Percentiles rank a stretch among this genome's conserved stretches.
These are phyloP conservation scores for Hetaerina titia DNA, from an alignment of 2,888 invertebrate species.

Conservation along the genomic window DNA sequence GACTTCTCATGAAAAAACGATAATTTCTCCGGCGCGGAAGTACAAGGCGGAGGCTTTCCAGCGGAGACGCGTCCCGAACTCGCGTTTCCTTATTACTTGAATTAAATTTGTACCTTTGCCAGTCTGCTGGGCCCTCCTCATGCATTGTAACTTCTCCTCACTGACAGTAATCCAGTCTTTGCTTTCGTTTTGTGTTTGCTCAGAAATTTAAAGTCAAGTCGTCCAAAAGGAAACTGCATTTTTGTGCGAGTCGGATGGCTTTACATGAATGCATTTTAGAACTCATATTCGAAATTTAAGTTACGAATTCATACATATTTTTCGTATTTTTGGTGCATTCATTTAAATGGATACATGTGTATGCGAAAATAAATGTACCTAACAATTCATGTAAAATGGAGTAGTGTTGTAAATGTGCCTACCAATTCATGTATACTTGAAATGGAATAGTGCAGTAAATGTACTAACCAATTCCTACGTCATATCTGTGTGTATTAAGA, in stretches of 20 bases:
- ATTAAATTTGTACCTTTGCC: conserved; percentile 1
- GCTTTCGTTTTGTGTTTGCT: not conserved
- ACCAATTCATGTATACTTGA: too few relatives aligned
- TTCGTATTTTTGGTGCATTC: too few relatives aligned
- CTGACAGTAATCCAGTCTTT: not conserved
- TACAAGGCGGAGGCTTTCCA: not conserved
- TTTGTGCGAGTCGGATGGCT: not conserved
- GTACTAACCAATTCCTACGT: too few relatives aligned
- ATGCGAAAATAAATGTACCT: too few relatives aligned
- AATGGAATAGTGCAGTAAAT: too few relatives aligned
- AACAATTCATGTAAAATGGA: too few relatives aligned
- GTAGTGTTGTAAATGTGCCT: too few relatives aligned
- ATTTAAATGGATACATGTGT: too few relatives aligned
- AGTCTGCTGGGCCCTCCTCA: not conserved
- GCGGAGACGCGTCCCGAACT: not conserved
- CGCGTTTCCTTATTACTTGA: conserved; percentile 18
- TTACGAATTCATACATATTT: too few relatives aligned
- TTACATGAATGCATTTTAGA: not conserved
- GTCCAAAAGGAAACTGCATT: not conserved
- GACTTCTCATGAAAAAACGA: conserved; percentile 53
- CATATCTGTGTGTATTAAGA: too few relatives aligned
- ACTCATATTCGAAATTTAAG: too few relatives aligned
- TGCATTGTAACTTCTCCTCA: not conserved
- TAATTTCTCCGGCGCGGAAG: conserved; percentile 31
- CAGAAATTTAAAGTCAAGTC: not conserved